Evolutionary conservation across 2,888 invertebrate species (phyloP).

Genomic region (Galerucella pusilla): DNA sequence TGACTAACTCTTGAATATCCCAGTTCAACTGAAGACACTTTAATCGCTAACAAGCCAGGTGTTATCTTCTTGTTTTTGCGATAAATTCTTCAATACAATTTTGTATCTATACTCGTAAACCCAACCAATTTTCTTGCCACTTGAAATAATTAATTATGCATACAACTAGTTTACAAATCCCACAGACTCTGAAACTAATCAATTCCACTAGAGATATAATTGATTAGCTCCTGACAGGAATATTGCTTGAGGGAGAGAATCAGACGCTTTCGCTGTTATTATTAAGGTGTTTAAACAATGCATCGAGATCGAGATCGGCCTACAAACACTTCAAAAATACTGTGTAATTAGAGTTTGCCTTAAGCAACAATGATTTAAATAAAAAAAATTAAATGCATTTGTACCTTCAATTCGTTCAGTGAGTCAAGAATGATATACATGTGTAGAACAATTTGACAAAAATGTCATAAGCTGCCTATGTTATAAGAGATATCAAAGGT

Average conservation of each 20-base stretch:
- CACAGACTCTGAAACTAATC: background rate
- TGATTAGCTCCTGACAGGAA: conserved; percentile 21
- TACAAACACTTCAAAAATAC: conserved; percentile 29
- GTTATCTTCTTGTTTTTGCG: no score
- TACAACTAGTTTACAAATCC: background rate
- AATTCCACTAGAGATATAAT: conserved; percentile 10
- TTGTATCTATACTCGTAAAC: background rate
- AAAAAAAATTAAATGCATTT: conserved; percentile 3
- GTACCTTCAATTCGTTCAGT: background rate
- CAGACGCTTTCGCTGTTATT: conserved; percentile 25
- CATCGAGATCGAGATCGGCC: conserved; percentile 22
- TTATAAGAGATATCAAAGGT: no score
- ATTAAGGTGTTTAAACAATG: conserved; percentile 28
- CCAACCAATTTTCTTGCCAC: background rate
- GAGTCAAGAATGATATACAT: background rate
- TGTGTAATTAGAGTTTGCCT: conserved; percentile 26
- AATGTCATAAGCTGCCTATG: no score
- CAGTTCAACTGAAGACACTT: no score
- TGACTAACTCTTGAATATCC: no score
- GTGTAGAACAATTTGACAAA: no score
- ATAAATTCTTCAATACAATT: background rate
- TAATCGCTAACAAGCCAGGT: no score
- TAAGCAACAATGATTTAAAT: conserved; percentile 16
- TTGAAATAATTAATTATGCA: conserved; percentile 1
- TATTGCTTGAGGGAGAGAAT: conserved; percentile 22